Conservation (phyloP, 1,140 invertebrate species). For the Drosophila mauritiana region DNA sequence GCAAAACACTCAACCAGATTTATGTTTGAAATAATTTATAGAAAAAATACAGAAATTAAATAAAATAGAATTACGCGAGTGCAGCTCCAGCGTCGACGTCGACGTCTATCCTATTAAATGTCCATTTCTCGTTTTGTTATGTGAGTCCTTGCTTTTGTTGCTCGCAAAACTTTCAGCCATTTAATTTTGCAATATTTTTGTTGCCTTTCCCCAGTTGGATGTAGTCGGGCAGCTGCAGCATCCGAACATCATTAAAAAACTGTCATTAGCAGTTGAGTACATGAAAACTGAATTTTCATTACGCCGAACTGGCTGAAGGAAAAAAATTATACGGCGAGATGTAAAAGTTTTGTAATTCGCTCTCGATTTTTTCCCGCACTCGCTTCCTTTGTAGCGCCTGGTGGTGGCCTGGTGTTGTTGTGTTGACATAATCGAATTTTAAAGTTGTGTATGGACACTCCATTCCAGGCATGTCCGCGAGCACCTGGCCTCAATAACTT, state of each 20-base stretch:
- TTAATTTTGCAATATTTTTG: constrained; percentile 68
- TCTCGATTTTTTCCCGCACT: constrained; percentile 21
- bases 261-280: constrained; percentile 82
- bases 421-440: constrained; percentile 73
- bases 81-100: constrained; percentile 27
- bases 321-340: constrained; percentile 39
- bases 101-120: constrained; percentile 82
- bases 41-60: constrained; percentile 78
- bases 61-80: constrained; percentile 72
- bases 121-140: constrained; percentile 79
- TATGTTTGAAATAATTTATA: constrained; percentile 82
- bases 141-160: constrained; percentile 58
- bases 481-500: constrained; percentile 43
- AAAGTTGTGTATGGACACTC: constrained; percentile 50
- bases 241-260: constrained; percentile 82
- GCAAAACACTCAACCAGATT: constrained; percentile 65
- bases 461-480: constrained; percentile 53
- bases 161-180: constrained; percentile 72
- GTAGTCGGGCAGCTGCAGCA: constrained; percentile 31
- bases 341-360: constrained; percentile 69
- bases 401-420: constrained; percentile 44
- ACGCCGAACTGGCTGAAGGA: constrained; percentile 42
- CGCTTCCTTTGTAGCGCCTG: constrained; percentile 34
- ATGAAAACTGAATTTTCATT: constrained; percentile 82
- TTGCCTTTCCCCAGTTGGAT: constrained; percentile 16